phyloP scores from a whole-genome alignment of 2,888 invertebrate species.

The Drosophila affinis region DNA sequence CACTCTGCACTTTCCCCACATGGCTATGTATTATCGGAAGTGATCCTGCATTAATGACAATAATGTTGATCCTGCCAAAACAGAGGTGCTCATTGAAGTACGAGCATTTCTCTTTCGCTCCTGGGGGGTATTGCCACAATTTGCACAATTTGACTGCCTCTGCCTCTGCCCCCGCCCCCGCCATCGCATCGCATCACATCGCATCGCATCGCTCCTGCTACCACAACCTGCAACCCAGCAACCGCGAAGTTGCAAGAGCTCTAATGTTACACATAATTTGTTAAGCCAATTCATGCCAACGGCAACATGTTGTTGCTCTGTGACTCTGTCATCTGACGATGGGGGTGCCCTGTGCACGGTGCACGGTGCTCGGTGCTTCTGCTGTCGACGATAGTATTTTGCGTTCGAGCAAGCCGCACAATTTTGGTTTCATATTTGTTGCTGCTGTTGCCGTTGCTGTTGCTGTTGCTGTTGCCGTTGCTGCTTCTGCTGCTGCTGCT shows the following conservation, averaged over 20 bases:
- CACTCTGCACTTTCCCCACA: neutral
- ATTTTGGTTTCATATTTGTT: slow-evolving; percentile 54
- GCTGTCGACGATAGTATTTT: slow-evolving; percentile 28
- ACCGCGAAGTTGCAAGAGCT: slow-evolving; percentile 25
- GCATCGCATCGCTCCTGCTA: neutral
- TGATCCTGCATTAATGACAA: neutral
- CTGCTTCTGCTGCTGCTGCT: slow-evolving; percentile 8
- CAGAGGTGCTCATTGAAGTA: neutral
- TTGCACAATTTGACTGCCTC: slow-evolving; percentile 30
- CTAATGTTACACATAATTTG: slow-evolving; percentile 49
- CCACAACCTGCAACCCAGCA: neutral
- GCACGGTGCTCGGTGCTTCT: slow-evolving; percentile 9
- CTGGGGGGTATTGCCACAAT: neutral
- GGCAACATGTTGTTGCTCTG: slow-evolving; percentile 57
- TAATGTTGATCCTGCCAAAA: neutral
- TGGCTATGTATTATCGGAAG: neutral
- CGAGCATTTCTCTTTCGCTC: neutral
- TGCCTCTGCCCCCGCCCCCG: slow-evolving; percentile 22
- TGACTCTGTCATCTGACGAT: slow-evolving; percentile 28
- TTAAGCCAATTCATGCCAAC: slow-evolving; percentile 53
- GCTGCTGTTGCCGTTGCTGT: neutral
- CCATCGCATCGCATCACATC: slow-evolving; percentile 42
- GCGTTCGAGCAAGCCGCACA: slow-evolving; percentile 54
- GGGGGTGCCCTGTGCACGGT: neutral
- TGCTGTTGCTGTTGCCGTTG: slow-evolving; percentile 15